Percentiles rank a stretch among this genome's conserved stretches.
Conservation (phyloP, 1,140 invertebrate genomes). For the Capitella teleta region DNA sequence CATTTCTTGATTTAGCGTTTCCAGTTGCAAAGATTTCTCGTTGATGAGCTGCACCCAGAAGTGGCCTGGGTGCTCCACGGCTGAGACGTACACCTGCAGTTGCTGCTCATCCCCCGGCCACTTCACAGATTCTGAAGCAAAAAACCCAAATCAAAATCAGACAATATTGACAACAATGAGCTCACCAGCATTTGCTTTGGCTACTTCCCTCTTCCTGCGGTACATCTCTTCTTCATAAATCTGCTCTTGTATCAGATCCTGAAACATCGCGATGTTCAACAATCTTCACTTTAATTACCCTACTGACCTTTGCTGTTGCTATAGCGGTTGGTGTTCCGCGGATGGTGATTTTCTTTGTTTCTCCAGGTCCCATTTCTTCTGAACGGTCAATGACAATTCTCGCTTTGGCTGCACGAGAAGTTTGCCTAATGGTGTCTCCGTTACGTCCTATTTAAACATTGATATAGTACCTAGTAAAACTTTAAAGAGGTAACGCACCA, state of each 20-base stretch:
- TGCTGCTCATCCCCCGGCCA: conserved; percentile 19
- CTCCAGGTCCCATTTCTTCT: background rate
- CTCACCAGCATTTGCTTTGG: too few species aligned
- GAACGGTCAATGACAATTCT: conserved; percentile 1
- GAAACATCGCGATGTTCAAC: too few species aligned
- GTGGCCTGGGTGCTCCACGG: conserved; percentile 60
- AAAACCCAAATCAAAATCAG: too few species aligned
- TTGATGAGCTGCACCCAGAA: conserved; percentile 76
- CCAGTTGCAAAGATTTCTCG: conserved; percentile 55
- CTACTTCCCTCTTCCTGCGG: too few species aligned
- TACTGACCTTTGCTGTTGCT: conserved; percentile 3
- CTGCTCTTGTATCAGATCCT: too few species aligned
- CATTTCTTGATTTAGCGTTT: conserved; percentile 64
- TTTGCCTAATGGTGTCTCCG: conserved; percentile 2
- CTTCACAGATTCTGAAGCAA: background rate
- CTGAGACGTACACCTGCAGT: conserved; percentile 70
- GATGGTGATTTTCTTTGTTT: background rate
- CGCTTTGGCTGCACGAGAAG: background rate
- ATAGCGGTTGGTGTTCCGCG: conserved; percentile 1
- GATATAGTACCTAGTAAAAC: too few species aligned
- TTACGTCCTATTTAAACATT: conserved; percentile 1
- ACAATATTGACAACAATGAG: too few species aligned
- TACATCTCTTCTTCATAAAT: too few species aligned
- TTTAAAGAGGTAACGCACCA: conserved; percentile 45
- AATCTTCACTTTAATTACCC: too few species aligned